Base-by-base conservation (phyloP, 37 sponge, comb jelly and placozoan genomes). In the Geodia barretti region DNA sequence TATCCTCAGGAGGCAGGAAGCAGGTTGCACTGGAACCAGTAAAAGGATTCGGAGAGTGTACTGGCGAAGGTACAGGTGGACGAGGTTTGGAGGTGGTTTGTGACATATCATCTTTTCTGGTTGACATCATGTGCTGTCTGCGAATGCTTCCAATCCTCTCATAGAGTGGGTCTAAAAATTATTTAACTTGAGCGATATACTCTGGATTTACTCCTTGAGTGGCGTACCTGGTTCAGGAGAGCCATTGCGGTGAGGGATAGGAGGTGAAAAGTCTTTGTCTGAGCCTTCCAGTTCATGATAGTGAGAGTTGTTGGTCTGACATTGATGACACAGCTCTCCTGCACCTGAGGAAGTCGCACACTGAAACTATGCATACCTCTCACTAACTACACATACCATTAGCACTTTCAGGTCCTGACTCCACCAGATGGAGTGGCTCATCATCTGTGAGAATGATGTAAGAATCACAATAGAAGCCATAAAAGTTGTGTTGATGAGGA, bases 121-220 rank as follows among this genome's bases (percentile, higher is more conserved):
- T 28, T 2, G 26, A 32, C 68, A 68, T 33, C 3, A 29, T 7
- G 9, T 68, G 68, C 32, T 33, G 14, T 29, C 34, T 29, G 33
- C 34, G 68, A 32, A 68, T 29, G 68, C 68, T 68, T 29, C 68
- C 68, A 33, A 68, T 28, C 34, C 34, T 68, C 68, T 68, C 68
- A 68, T 68, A 68, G 4, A 68, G 4, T 30, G 68, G 68, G 33
- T 68, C 68, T 68, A 19, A 11, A 64, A 7, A 26, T 33, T 29
- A 68, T 47, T 47, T 47, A 14, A 47, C 54, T 47, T 47, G n/a
- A n/a, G n/a, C n/a, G n/a, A n/a, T n/a, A n/a, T n/a, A n/a, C n/a
- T n/a, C n/a, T n/a, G n/a, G n/a, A n/a, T n/a, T n/a, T n/a, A n/a
- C n/a, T n/a, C n/a, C n/a, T n/a, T n/a, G n/a, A n/a, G n/a, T n/a